Evolutionary conservation across 2,888 invertebrate genomes (phyloP), one percentile per base, ranked within the genome.

Genomic region (Xylocampa areola): DNA sequence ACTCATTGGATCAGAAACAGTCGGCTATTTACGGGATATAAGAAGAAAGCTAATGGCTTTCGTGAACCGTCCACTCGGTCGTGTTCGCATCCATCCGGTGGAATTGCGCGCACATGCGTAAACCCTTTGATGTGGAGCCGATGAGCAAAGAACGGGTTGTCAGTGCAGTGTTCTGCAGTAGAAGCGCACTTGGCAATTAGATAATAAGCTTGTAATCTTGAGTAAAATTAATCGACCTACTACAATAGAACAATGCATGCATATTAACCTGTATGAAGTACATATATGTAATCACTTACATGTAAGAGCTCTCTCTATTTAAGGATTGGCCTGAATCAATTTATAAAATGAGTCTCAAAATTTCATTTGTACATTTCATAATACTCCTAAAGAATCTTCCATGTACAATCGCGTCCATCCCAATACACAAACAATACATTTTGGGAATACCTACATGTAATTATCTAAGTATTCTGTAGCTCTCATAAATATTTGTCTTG

Each of bases 81-180:
- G 77, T 65, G 68, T 78, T 76, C 68, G 77, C 67, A 79, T 59
- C 60, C 73, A 77, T 69, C 67, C 71, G 71, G 74, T 72, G 67
- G 77, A 80, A 86, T 82, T 83, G 82, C 66, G 71, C 77, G 81
- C 87, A 87, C 85, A 86, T 88, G 89, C 86, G 90, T 89, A 74
- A 86, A 84, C 50, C 55, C 62, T 81, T 88, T 87, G 87, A 87
- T 79, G 81, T 85, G 41, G 52, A 48, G 51, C 37, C 49, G 63
- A 60, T 59, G 61, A 57, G 47, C 49, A 45, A n/a, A 45, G 48
- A 41, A 49, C 43, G 55, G 58, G 58, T 58, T 17, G 51, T 36
- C 54, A 57, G 47, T 63, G 70, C 61, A 64, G 27, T 36, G 43
- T 48, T 45, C 19, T 65, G 53, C 57, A 60, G 45, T 30, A 4